A percentile compares a stretch with the other conserved stretches of the same genome.
phyloP scores from a whole-genome alignment of 2,888 invertebrate species.

The Molorchus minor region DNA sequence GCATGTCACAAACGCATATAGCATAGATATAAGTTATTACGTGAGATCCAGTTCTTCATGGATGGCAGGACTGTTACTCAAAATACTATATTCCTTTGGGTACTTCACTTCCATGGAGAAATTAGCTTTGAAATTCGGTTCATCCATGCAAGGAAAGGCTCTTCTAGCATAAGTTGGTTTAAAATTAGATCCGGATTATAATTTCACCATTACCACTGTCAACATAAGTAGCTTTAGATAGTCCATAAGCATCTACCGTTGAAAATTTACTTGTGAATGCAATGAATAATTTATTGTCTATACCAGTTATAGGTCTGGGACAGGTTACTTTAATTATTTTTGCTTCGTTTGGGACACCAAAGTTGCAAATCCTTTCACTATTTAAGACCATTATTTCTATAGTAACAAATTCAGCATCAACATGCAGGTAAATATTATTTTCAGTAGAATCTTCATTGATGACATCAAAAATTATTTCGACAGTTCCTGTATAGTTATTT shows the following conservation, averaged over 20 bases:
- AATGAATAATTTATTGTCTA: background rate
- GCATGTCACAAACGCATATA: background rate
- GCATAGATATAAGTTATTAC: too few relatives aligned
- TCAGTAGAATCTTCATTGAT: background rate
- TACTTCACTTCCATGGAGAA: background rate
- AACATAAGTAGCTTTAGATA: background rate
- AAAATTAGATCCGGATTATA: background rate
- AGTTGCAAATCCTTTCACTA: background rate
- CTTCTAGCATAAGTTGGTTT: constrained; percentile 3
- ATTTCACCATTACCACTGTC: background rate
- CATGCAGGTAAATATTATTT: background rate
- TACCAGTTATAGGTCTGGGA: background rate
- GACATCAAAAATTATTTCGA: background rate
- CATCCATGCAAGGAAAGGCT: constrained; percentile 15
- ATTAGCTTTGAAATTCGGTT: constrained; percentile 1
- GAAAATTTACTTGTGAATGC: constrained; percentile 1
- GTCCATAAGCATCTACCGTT: background rate
- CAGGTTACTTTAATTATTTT: background rate
- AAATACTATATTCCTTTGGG: background rate
- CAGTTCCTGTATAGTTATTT: background rate
- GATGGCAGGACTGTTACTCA: background rate
- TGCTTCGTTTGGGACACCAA: background rate
- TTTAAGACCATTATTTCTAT: background rate
- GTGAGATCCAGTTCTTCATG: too few relatives aligned
- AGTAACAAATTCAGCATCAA: background rate